Evolutionary conservation across 1,140 invertebrate species (phyloP).

Genomic region (Diplogasteroides magnus): DNA sequence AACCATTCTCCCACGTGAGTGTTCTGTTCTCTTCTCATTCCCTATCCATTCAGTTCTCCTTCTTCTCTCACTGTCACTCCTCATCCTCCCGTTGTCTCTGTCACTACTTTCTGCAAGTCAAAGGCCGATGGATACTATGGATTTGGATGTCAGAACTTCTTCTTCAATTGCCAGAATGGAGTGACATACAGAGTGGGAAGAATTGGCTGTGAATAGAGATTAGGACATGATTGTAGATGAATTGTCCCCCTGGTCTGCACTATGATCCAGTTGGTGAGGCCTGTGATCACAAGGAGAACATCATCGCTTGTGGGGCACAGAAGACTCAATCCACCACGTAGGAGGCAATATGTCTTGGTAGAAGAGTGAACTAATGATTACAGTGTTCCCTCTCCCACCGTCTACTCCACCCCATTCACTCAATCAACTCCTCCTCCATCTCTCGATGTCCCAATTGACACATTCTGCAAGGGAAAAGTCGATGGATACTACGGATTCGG

Average conservation of each 20-base stretch:
- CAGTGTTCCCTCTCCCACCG: background rate
- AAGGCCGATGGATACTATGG: background rate
- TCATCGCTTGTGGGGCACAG: conserved; percentile 11
- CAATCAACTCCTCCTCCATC: background rate
- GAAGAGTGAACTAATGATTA: background rate
- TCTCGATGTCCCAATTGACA: background rate
- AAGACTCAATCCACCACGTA: background rate
- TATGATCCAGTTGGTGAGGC: background rate
- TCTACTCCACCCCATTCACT: too few species aligned
- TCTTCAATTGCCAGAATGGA: background rate
- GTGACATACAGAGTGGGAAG: background rate
- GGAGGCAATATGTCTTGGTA: background rate
- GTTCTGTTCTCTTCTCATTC: too few species aligned
- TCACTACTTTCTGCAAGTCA: background rate
- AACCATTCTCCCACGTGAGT: too few species aligned
- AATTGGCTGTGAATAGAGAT: too few species aligned
- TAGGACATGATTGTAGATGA: too few species aligned
- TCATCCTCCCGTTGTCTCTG: background rate
- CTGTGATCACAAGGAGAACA: background rate
- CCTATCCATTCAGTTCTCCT: background rate
- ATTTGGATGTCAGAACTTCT: background rate
- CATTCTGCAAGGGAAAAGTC: background rate
- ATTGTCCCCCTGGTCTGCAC: conserved; percentile 1
- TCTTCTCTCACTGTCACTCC: too few species aligned
- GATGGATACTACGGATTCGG: background rate